phyloP scores from a whole-genome alignment of 2,888 invertebrate genomes.

The Lepidochitona cinerea region DNA sequence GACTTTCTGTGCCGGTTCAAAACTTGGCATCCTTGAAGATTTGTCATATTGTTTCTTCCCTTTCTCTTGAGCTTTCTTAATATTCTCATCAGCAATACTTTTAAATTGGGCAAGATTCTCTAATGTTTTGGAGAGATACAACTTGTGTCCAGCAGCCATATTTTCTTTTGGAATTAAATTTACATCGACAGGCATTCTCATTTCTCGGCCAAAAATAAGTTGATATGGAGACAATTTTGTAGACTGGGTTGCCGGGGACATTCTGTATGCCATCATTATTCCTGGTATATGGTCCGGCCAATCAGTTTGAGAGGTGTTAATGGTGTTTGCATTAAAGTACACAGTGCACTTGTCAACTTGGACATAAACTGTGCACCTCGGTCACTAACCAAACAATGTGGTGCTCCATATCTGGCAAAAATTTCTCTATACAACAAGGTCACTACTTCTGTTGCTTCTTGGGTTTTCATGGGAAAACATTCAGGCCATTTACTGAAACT shows the following conservation, averaged over 20 bases:
- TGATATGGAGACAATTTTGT: too few relatives aligned
- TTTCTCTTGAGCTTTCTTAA: constrained; percentile 4
- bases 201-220: background rate
- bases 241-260: constrained; percentile 22
- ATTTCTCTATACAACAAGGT: constrained; percentile 30
- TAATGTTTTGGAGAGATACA: too few relatives aligned
- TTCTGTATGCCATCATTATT: constrained; percentile 36
- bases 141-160: too few relatives aligned
- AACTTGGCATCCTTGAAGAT: constrained; percentile 15
- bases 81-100: too few relatives aligned
- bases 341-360: constrained; percentile 32
- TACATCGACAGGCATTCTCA: background rate
- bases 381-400: constrained; percentile 27
- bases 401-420: constrained; percentile 31
- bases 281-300: constrained; percentile 27
- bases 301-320: background rate
- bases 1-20: background rate
- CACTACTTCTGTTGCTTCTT: constrained; percentile 32
- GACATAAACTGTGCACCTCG: constrained; percentile 34
- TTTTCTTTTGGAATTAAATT: background rate
- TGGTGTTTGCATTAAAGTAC: constrained; percentile 30
- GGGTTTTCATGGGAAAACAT: constrained; percentile 29
- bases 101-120: too few relatives aligned
- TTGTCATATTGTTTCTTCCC: constrained; percentile 15
- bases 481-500: constrained; percentile 34